Evolutionary conservation across 2,888 invertebrate genomes (phyloP).

Genomic region (Neria commutata): DNA sequence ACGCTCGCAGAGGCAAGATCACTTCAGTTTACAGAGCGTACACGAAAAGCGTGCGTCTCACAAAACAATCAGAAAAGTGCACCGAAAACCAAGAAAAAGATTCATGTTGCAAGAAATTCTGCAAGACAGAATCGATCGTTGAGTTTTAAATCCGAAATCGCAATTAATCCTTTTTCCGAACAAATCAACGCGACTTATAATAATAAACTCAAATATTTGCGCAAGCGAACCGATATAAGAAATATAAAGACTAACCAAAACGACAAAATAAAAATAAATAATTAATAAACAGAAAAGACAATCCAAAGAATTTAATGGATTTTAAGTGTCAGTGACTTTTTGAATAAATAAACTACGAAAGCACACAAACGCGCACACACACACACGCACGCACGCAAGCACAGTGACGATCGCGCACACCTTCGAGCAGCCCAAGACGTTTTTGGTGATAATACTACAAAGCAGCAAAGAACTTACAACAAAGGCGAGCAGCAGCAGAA

Average conservation of each 20-base stretch:
- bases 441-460: conserved; percentile 49
- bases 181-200: too few relatives aligned
- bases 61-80: too few relatives aligned
- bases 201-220: conserved; percentile 7
- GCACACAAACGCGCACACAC: conserved; percentile 19
- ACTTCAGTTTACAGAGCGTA: conserved; percentile 13
- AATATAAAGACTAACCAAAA: conserved; percentile 24
- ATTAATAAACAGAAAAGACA: conserved; percentile 27
- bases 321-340: conserved; percentile 58
- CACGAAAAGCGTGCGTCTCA: conserved; percentile 9
- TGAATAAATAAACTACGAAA: conserved; percentile 29
- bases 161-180: too few relatives aligned
- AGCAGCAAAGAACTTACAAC: conserved; percentile 53
- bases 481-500: conserved; percentile 32
- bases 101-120: too few relatives aligned
- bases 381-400: conserved; percentile 44
- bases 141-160: too few relatives aligned
- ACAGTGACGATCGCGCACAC: too few relatives aligned
- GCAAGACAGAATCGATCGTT: too few relatives aligned
- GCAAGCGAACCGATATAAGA: not conserved
- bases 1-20: conserved; percentile 58
- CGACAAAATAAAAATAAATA: conserved; percentile 41
- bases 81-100: too few relatives aligned
- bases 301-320: conserved; percentile 39
- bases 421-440: conserved; percentile 27